These are phyloP conservation scores for Calonectris borealis DNA, from an alignment of 2,113 vertebrate genomes.

Conservation along the genomic window DNA sequence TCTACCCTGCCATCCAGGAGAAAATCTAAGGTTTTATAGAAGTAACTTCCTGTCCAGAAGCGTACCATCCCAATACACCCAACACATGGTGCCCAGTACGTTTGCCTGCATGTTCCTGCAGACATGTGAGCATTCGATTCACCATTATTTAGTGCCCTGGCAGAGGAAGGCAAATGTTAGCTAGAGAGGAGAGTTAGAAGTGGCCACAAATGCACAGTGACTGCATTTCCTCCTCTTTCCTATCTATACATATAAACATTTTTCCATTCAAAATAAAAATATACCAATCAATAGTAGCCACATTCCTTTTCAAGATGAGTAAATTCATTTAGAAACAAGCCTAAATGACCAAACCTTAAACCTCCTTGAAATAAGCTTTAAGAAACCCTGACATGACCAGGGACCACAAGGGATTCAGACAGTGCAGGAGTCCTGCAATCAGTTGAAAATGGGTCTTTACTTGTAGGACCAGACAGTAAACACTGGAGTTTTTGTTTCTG, in stretches of 20 bases:
- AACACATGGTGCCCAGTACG: neutral
- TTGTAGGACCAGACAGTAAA: neutral
- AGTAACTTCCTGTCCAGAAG: neutral
- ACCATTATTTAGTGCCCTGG: neutral
- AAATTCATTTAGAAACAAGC: neutral
- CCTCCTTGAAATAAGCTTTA: neutral
- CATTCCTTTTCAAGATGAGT: neutral
- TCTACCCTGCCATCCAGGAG: neutral
- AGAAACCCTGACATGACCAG: neutral
- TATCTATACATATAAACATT: neutral
- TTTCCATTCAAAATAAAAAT: neutral
- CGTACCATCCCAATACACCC: fast-evolving
- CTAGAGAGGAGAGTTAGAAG: neutral
- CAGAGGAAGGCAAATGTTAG: neutral
- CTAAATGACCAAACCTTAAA: neutral
- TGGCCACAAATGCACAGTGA: neutral
- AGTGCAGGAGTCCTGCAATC: neutral
- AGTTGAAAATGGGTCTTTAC: fast-evolving
- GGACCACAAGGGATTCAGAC: neutral
- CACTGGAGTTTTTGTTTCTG: neutral
- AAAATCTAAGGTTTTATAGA: neutral
- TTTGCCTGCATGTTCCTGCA: neutral
- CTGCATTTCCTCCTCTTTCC: neutral
- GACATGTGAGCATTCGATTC: neutral
- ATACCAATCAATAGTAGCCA: neutral